Evolutionary conservation across 2,113 vertebrate species (phyloP).

Genomic region (Noctilio leporinus): DNA sequence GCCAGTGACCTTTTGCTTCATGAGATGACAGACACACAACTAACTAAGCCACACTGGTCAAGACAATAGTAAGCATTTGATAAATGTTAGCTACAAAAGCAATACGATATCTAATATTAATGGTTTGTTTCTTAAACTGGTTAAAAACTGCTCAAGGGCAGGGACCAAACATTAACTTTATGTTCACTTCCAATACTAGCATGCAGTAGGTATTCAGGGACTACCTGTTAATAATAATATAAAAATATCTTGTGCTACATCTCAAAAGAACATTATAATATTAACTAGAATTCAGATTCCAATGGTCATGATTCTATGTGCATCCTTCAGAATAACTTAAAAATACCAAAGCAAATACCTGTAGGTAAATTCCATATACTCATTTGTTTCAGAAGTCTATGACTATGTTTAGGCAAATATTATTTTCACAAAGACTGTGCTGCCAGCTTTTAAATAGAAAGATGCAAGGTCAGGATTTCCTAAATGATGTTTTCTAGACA

Average conservation of each 20-base stretch:
- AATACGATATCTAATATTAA: background rate
- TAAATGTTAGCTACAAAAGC: background rate
- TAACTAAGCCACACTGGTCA: too few relatives aligned
- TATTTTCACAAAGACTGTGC: background rate
- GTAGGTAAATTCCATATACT: background rate
- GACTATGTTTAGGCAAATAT: background rate
- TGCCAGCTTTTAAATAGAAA: background rate
- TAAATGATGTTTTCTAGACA: background rate
- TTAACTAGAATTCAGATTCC: background rate
- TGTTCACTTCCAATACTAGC: background rate
- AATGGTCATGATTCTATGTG: background rate
- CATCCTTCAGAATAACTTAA: background rate
- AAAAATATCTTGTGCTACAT: background rate
- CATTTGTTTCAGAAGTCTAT: background rate
- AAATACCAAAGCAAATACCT: background rate
- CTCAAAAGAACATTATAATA: background rate
- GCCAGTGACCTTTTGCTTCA: too few relatives aligned
- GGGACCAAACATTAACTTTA: background rate
- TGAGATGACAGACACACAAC: too few relatives aligned
- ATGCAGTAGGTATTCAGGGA: background rate
- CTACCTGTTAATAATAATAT: background rate
- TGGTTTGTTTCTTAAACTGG: background rate
- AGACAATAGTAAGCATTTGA: background rate
- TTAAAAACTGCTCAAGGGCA: background rate
- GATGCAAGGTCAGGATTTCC: background rate